Evolutionary conservation across 2,113 vertebrate genomes (phyloP), one percentile per base, ranked within the genome.

Genomic region (Pelvicachromis taeniatus): DNA sequence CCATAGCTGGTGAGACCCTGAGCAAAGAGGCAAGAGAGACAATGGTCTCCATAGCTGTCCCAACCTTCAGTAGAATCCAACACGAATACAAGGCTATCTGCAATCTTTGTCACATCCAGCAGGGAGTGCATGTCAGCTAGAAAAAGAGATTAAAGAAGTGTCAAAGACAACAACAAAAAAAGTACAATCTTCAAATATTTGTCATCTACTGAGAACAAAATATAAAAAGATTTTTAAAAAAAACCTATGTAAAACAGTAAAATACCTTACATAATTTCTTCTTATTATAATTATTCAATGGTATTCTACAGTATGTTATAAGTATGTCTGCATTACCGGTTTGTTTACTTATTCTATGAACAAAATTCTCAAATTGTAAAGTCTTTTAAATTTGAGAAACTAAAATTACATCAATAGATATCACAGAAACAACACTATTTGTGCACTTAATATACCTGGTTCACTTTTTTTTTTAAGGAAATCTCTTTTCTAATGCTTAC

Each of bases 1-100:
- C 98, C 97, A 0, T 97, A 96, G 85, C 96, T 99, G 33, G 98
- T 98, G 63, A 99, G 97, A 4, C 99, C 99, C 86, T 99, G 99
- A 3, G 98, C 97, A 2, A 99, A 99, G 21, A 99, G 95, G 85
- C 97, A 98, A 85, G 98, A 98, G 10, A 99, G 97, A 91, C 97
- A 98, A 88, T 97, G 95, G 9, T 99, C 98, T 26, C 98, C 99
- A 2, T 96, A 94, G 14, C 92, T 96, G 92, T 99, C 98, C 98
- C 98, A 99, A 40, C 96, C 98, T 77, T 98, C 97, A 5, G 88
- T 75, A 2, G 97, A 86, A 77, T 99, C 97, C 88, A 99, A 89
- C 42, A 99, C 88, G 88, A 99, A 99, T 6, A 99, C 86, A 54
- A 99, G 96, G 52, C 97, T 98, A 75, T 99, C 98, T 0, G 97